These are phyloP conservation scores for Agrochola macilenta DNA, from an alignment of 2,888 invertebrate genomes.

Conservation along the genomic window DNA sequence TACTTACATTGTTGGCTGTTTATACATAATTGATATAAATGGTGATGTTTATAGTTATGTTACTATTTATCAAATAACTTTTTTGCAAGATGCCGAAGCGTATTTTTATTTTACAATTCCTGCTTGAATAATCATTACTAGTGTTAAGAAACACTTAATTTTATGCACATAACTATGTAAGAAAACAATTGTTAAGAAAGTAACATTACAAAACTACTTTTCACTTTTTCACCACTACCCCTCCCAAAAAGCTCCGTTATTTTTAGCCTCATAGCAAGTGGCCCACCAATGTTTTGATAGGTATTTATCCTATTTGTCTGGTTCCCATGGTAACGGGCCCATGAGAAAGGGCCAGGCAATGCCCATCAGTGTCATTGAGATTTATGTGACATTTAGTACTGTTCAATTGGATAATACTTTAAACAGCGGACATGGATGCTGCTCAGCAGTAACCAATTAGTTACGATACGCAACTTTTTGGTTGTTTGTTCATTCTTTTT, in stretches of 20 bases:
- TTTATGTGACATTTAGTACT: slow-evolving; percentile 70
- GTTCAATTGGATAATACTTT: slow-evolving; percentile 66
- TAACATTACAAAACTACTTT: slow-evolving; percentile 10
- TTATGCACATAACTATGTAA: slow-evolving; percentile 27
- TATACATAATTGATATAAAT: slow-evolving; percentile 43
- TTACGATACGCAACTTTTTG: slow-evolving; percentile 52
- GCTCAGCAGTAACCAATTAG: slow-evolving; percentile 50
- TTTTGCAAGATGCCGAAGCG: neutral
- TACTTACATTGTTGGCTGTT: slow-evolving; percentile 55
- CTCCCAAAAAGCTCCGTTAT: neutral
- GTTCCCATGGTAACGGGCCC: slow-evolving; percentile 66
- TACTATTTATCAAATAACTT: slow-evolving; percentile 5
- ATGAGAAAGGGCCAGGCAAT: slow-evolving; percentile 68
- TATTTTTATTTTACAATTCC: neutral
- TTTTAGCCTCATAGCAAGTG: slow-evolving; percentile 16
- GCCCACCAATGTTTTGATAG: slow-evolving; percentile 33
- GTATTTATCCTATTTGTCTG: slow-evolving; percentile 62
- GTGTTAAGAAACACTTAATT: slow-evolving; percentile 13
- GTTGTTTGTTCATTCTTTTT: slow-evolving; percentile 9
- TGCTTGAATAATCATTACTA: slow-evolving; percentile 22
- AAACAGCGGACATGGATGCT: slow-evolving; percentile 58
- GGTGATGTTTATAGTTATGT: neutral
- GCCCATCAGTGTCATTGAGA: slow-evolving; percentile 74
- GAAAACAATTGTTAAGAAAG: slow-evolving; percentile 30
- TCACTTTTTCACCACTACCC: neutral